phyloP scores from a whole-genome alignment of 2,113 vertebrate species.

The Lepus americanus region DNA sequence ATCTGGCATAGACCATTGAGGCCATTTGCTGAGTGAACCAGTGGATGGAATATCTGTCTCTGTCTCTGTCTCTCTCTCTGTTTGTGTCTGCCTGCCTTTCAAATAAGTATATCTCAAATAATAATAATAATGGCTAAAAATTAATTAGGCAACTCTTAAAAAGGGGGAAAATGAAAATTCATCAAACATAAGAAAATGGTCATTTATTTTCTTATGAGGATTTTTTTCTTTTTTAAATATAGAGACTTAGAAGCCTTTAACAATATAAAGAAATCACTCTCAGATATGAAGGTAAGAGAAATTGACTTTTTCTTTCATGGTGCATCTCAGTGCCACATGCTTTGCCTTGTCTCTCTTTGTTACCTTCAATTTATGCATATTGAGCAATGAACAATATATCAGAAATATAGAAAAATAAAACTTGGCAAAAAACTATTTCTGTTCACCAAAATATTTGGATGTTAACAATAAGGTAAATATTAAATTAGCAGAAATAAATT shows the following conservation, averaged over 20 bases:
- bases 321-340: background rate
- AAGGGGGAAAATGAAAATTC: background rate
- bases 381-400: background rate
- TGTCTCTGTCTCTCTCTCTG: too few species aligned
- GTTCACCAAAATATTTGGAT: constrained; percentile 81
- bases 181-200: background rate
- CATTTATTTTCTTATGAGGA: background rate
- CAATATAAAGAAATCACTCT: background rate
- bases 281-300: background rate
- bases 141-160: constrained; percentile 9
- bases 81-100: too few species aligned
- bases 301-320: constrained; percentile 19
- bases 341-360: background rate
- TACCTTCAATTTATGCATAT: background rate
- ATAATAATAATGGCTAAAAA: background rate
- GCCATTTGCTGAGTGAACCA: too few species aligned
- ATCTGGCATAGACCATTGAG: too few species aligned
- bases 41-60: too few species aligned
- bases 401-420: constrained; percentile 49
- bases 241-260: background rate
- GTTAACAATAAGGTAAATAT: constrained; percentile 84
- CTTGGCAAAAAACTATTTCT: constrained; percentile 66
- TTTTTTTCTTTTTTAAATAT: background rate
- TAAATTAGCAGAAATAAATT: constrained; percentile 85
- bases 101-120: too few species aligned